phyloP scores from a whole-genome alignment of 2,797 vertebrate genomes.

The Yasuhikotakia modesta region DNA sequence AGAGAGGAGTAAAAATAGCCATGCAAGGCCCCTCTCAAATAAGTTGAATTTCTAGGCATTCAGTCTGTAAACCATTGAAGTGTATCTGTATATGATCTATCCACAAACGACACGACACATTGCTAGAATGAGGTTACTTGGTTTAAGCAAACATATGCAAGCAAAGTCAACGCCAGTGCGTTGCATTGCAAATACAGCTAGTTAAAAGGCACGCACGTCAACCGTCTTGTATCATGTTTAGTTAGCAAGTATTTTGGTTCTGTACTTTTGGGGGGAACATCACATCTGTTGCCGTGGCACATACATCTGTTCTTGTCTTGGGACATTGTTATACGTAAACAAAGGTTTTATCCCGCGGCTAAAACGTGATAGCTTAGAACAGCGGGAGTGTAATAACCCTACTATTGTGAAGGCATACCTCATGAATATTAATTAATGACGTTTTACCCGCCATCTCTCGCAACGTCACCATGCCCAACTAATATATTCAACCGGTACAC shows the following conservation, averaged over 20 bases:
- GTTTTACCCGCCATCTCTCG: too few relatives aligned
- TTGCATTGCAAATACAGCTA: background rate
- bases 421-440: constrained; percentile 13
- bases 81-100: background rate
- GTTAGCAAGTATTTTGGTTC: background rate
- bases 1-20: constrained; percentile 71
- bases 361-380: background rate
- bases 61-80: background rate
- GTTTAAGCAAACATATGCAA: background rate
- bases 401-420: background rate
- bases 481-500: background rate
- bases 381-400: background rate
- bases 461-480: background rate
- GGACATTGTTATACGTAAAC: background rate
- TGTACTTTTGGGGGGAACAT: background rate
- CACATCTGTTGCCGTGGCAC: constrained; percentile 17
- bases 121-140: background rate
- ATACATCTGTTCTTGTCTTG: constrained; percentile 17
- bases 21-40: constrained; percentile 38
- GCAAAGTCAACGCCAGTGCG: background rate
- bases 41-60: constrained; percentile 17
- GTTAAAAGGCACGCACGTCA: background rate
- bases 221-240: background rate
- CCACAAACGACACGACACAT: background rate
- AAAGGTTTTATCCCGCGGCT: background rate